Evolutionary conservation across 2,888 invertebrate species (phyloP).

Genomic region (Eupithecia vulgata): DNA sequence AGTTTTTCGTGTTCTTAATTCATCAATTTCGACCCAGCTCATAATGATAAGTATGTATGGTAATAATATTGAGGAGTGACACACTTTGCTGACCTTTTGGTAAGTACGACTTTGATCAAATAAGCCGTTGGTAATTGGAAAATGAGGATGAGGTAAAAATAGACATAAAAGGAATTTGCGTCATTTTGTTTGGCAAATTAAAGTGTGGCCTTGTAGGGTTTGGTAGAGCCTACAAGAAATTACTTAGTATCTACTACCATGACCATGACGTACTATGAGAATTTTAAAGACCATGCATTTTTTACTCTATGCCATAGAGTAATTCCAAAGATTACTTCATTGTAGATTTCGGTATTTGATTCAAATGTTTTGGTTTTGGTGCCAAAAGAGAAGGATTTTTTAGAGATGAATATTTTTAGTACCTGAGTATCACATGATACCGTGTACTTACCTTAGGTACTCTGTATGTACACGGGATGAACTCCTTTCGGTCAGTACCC

Average conservation of each 20-base stretch:
- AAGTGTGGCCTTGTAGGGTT: background rate
- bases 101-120: conserved; percentile 1
- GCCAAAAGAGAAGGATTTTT: too few relatives aligned
- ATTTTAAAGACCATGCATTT: too few relatives aligned
- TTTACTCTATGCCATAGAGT: too few relatives aligned
- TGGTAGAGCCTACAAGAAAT: background rate
- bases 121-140: background rate
- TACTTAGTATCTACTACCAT: background rate
- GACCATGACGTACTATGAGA: too few relatives aligned
- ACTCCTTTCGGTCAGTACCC: too few relatives aligned
- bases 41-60: conserved; percentile 6
- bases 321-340: too few relatives aligned
- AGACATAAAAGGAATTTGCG: background rate
- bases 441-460: too few relatives aligned
- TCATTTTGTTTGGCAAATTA: background rate
- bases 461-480: too few relatives aligned
- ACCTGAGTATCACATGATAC: too few relatives aligned
- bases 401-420: too few relatives aligned
- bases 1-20: conserved; percentile 3
- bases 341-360: too few relatives aligned
- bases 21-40: background rate
- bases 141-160: background rate
- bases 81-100: conserved; percentile 6
- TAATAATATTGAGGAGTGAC: background rate
- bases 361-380: too few relatives aligned